phyloP scores from a whole-genome alignment of 2,113 vertebrate genomes.

The Takifugu flavidus region DNA sequence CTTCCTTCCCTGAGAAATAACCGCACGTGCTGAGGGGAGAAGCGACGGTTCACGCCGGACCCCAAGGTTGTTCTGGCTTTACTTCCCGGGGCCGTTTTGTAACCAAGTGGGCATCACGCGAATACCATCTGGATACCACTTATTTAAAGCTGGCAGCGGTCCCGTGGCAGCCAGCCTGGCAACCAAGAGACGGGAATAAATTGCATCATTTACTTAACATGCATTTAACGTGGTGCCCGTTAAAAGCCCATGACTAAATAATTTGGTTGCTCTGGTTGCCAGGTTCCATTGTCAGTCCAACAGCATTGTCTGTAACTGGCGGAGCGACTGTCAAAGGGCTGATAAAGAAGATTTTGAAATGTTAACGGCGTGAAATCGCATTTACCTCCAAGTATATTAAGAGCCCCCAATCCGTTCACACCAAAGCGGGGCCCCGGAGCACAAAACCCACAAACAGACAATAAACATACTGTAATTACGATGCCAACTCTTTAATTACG shows the following conservation, averaged over 20 bases:
- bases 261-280: slow-evolving; percentile 88
- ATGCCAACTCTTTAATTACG: slow-evolving; percentile 67
- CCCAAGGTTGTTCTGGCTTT: slow-evolving; percentile 86
- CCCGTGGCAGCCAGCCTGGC: slow-evolving; percentile 90
- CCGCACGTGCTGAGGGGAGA: slow-evolving; percentile 79
- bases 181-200: slow-evolving; percentile 92
- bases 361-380: slow-evolving; percentile 52
- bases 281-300: slow-evolving; percentile 85
- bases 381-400: slow-evolving; percentile 52
- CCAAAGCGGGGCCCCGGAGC: slow-evolving; percentile 48
- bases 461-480: slow-evolving; percentile 67
- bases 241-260: slow-evolving; percentile 95
- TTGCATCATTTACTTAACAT: slow-evolving; percentile 99
- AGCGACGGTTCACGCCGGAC: slow-evolving; percentile 91
- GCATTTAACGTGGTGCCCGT: slow-evolving; percentile 87
- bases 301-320: slow-evolving; percentile 71
- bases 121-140: slow-evolving; percentile 96
- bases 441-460: slow-evolving; percentile 61
- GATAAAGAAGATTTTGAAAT: slow-evolving; percentile 53
- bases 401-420: slow-evolving; percentile 56
- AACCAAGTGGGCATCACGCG: slow-evolving; percentile 90
- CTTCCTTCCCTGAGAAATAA: slow-evolving; percentile 75
- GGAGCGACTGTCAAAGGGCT: slow-evolving; percentile 54
- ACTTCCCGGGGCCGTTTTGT: slow-evolving; percentile 85
- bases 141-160: slow-evolving; percentile 95